A percentile compares a stretch with the other conserved stretches of the same genome.
These are phyloP conservation scores for Plestiodon gilberti DNA, from an alignment of 2,113 vertebrate species.

Conservation along the genomic window DNA sequence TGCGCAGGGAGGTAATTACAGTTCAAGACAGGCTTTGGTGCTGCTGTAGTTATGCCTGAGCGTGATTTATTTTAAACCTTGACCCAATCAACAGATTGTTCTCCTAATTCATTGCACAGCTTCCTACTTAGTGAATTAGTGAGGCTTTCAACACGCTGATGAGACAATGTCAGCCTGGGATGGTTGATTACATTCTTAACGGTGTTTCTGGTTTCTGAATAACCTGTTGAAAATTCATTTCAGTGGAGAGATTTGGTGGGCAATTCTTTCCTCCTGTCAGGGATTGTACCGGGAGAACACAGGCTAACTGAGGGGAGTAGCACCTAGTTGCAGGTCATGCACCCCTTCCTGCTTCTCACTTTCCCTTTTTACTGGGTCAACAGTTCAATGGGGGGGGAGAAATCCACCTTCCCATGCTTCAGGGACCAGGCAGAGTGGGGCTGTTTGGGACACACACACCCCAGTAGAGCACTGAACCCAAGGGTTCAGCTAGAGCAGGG, in stretches of 20 bases:
- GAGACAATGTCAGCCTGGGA: conserved; percentile 25
- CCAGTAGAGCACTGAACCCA: too few relatives aligned
- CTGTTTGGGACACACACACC: too few relatives aligned
- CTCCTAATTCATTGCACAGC: conserved; percentile 18
- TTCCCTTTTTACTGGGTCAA: too few relatives aligned
- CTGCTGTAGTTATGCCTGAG: conserved; percentile 47
- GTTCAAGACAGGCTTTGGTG: not conserved
- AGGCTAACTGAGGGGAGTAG: too few relatives aligned
- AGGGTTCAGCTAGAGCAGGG: too few relatives aligned
- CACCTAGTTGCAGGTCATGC: too few relatives aligned
- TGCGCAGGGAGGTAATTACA: not conserved
- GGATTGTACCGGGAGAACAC: too few relatives aligned
- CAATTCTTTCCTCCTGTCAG: not conserved
- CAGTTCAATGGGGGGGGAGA: too few relatives aligned
- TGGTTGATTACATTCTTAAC: conserved; percentile 59
- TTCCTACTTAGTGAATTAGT: conserved; percentile 44
- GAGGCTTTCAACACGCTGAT: conserved; percentile 45
- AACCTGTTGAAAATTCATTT: conserved; percentile 33
- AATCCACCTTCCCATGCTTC: too few relatives aligned
- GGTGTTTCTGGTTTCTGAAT: conserved; percentile 45
- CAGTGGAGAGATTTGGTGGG: conserved; percentile 27
- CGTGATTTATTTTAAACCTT: conserved; percentile 43
- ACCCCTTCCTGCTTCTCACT: too few relatives aligned
- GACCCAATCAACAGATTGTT: not conserved
- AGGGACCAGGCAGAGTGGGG: too few relatives aligned